Base-by-base conservation (phyloP, 2,888 invertebrate species). In the Tuberolachnus salignus region DNA sequence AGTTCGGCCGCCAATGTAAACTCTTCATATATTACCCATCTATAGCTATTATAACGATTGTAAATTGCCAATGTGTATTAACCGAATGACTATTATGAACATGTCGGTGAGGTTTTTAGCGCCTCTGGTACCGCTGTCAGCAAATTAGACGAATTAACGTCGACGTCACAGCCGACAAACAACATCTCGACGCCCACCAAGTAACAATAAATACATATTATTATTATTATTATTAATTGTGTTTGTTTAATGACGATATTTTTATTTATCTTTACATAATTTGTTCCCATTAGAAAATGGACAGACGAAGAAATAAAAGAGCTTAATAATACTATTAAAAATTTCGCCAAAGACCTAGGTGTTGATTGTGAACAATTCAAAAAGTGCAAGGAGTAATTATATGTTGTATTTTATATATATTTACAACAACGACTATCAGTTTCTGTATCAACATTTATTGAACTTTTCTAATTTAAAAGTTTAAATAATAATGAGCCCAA, bases 91-190 rank as follows among this genome's bases (percentile, higher is more conserved):
- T 59, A 59, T 82, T 83, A 73, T 81, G 86, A 85, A 78, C 84
- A 97, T 97, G 97, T 98, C 83, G 97, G 97, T 80, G 97, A 98
- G 87, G 97, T 98, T 85, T 98, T 98, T 86, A 94, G 95, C 49
- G 97, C 97, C 82, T 97, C 97, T 75, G 97, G 97, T 57, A 92
- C 94, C 83, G 97, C 97, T 6, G 97, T 98, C 86, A 96, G 93
- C 84, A 94, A 94, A 86, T 88, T 98, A 80, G 97, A 97, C 53
- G 97, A 98, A 86, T 88, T 98, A 84, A 97, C 97, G 8, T 95
- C 97, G 94, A 92, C 95, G 86, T 87, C 98, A 42, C 97, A 97
- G 88, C 95, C 95, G 9, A 92, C 94, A 83, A 91, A 92, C 21
- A 97, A 97, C 83, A 89, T 91, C 34, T 88, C 90, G 51, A 69